phyloP scores from a whole-genome alignment of 1,140 invertebrate species.

The Papilio polyxenes region DNA sequence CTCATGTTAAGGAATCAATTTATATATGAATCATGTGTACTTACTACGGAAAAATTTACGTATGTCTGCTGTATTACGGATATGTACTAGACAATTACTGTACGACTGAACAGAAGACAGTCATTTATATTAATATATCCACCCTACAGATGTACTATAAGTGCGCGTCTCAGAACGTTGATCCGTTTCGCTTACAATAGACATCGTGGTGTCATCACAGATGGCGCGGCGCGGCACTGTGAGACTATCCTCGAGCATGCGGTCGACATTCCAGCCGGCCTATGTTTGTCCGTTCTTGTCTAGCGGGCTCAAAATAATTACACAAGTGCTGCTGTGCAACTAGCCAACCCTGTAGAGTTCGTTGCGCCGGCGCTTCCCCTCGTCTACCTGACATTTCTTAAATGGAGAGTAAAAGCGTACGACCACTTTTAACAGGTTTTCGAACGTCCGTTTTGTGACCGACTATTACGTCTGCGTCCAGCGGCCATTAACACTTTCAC shows the following conservation, averaged over 20 bases:
- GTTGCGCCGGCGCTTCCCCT: constrained; percentile 50
- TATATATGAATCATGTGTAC: constrained; percentile 16
- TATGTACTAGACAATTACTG: neutral
- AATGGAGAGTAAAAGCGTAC: constrained; percentile 57
- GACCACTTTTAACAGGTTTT: constrained; percentile 56
- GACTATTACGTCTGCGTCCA: constrained; percentile 43
- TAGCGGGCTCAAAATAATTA: constrained; percentile 77
- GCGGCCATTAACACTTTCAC: constrained; percentile 58
- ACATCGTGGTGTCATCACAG: constrained; percentile 33
- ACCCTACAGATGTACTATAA: neutral
- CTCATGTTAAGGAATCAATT: constrained; percentile 30
- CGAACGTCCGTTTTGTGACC: constrained; percentile 45
- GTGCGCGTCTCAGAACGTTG: constrained; percentile 17
- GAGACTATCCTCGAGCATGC: constrained; percentile 50
- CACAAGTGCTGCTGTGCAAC: constrained; percentile 64
- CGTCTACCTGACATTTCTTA: constrained; percentile 53
- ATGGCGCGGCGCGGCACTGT: constrained; percentile 37
- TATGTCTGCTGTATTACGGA: neutral
- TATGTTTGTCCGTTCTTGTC: constrained; percentile 65
- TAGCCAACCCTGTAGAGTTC: constrained; percentile 60
- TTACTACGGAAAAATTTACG: neutral
- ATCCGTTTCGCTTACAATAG: constrained; percentile 26
- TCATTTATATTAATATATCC: neutral
- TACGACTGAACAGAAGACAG: neutral
- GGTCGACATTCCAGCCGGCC: constrained; percentile 63